Base-by-base conservation (phyloP, 2,113 vertebrate genomes). In the Mesitornis unicolor region DNA sequence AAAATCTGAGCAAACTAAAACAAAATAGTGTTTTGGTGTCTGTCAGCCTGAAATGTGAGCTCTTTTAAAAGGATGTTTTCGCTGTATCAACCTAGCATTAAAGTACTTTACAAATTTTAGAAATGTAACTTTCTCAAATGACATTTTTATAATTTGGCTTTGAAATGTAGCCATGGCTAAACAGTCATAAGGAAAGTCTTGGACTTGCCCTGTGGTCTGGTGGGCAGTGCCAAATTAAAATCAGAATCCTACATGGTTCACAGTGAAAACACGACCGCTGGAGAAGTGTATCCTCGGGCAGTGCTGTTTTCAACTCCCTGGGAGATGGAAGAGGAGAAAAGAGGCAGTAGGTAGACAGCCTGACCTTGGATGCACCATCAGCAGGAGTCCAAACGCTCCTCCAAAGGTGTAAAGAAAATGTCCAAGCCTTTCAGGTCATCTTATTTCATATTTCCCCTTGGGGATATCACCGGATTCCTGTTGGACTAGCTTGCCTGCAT, bases 31-130 rank as follows among this genome's bases (percentile, higher is more conserved):
- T 97, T 97, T 98, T 93, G 56, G 26, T 85, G 92, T 87, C 94
- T 95, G 94, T 95, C 96, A 96, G 94, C 87, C 93, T 95, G 97
- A 97, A 98, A 98, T 97, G 91, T 54, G 93, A 98, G 96, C 95
- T 84, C 63, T 95, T 98, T 97, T 95, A 96, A 98, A 97, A 91
- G 82, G 92, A 83, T 88, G 60, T 86, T 95, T 91, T 90, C 0
- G 0, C 89, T 97, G 95, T 57, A 91, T 93, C 47, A 59, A 92
- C 85, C 91, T 68, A 84, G 67, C 67, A 95, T 92, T 96, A 80
- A 96, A 97, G 78, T 69, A n/a, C 87, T 98, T 97, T 45, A 94
- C 69, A 96, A 93, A 97, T 94, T 84, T 81, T 31, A 83, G 85
- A 90, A 88, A 64, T 91, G n/a, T 63, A 88, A 71, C 90, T 93